Percentiles rank a stretch among this genome's conserved stretches.
These are phyloP conservation scores for Notospermus geniculatus DNA, from an alignment of 1,140 invertebrate genomes.

Conservation along the genomic window DNA sequence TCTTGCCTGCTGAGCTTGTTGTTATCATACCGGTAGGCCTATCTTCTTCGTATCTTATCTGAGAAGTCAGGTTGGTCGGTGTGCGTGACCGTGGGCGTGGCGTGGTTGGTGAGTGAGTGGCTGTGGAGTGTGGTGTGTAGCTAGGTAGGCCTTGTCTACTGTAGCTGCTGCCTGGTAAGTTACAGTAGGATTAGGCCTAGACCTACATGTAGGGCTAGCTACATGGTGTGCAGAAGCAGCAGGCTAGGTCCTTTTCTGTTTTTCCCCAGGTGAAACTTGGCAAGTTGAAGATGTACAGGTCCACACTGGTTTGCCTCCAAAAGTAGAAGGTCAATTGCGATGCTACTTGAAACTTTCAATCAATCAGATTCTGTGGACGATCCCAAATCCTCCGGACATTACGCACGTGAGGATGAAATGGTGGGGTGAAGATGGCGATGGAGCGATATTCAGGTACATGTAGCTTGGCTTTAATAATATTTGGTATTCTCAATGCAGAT, in stretches of 20 bases:
- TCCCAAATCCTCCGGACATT: slow-evolving; percentile 37
- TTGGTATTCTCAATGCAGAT: too few species aligned
- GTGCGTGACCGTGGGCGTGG: background rate
- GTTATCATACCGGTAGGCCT: too few species aligned
- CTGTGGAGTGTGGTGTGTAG: background rate
- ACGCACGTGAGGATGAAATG: slow-evolving; percentile 43
- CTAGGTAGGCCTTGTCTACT: background rate
- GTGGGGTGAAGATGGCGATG: slow-evolving; percentile 51
- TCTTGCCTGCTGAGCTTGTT: too few species aligned
- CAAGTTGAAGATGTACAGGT: slow-evolving; percentile 43
- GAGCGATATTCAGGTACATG: slow-evolving; percentile 45
- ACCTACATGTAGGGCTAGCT: background rate
- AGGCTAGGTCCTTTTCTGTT: background rate
- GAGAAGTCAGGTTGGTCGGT: too few species aligned
- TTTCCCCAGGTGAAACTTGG: background rate
- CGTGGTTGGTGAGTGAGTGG: background rate
- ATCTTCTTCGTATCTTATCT: too few species aligned
- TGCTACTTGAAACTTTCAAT: slow-evolving; percentile 50
- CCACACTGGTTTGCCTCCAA: slow-evolving; percentile 48
- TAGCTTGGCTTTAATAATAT: too few species aligned
- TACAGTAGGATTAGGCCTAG: background rate
- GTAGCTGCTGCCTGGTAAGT: background rate
- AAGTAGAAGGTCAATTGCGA: slow-evolving; percentile 53
- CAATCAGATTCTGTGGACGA: slow-evolving; percentile 45
- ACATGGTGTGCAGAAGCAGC: background rate